A percentile compares a stretch with the other conserved stretches of the same genome.
phyloP scores from a whole-genome alignment of 2,113 vertebrate species.

The Bufo gargarizans region DNA sequence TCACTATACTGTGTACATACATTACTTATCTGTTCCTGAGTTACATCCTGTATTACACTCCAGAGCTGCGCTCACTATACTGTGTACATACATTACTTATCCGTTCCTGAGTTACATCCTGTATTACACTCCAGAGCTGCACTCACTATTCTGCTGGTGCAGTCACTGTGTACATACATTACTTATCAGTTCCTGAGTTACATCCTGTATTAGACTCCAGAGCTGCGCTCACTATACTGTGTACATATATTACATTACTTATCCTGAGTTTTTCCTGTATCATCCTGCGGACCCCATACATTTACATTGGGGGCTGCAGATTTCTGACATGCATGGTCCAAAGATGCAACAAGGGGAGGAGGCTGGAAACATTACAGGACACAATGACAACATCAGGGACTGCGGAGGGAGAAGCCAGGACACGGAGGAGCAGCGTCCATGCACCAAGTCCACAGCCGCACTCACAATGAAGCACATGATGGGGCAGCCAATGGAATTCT shows the following conservation, averaged over 20 bases:
- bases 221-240: background rate
- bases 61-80: too few relatives aligned
- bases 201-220: background rate
- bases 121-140: too few relatives aligned
- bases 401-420: background rate
- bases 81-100: too few relatives aligned
- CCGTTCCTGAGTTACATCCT: too few relatives aligned
- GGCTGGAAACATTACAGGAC: background rate
- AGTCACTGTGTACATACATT: background rate
- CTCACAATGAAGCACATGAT: slow-evolving; percentile 40
- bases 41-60: too few relatives aligned
- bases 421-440: background rate
- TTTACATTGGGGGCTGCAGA: background rate
- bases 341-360: too few relatives aligned
- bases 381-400: background rate
- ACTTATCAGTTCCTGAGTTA: background rate
- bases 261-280: background rate
- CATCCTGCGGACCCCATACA: background rate
- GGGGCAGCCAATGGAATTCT: background rate
- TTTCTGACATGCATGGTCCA: background rate
- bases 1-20: too few relatives aligned
- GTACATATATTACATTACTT: background rate
- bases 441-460: background rate
- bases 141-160: too few relatives aligned
- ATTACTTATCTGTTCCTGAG: too few relatives aligned